Evolutionary conservation across 2,888 invertebrate genomes (phyloP).

Genomic region (Troilus luridus): DNA sequence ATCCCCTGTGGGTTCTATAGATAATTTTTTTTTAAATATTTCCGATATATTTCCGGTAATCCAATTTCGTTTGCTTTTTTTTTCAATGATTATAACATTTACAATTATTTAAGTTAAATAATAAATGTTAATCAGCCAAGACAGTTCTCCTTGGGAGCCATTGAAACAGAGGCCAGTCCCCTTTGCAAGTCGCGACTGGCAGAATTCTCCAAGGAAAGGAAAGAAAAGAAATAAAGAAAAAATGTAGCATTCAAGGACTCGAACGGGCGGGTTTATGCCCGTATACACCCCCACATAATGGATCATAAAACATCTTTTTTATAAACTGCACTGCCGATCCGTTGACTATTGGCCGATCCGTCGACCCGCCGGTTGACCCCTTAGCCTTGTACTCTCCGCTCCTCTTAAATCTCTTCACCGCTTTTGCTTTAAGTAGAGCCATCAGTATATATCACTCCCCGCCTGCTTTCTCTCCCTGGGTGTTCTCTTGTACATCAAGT

Average conservation of each 20-base stretch:
- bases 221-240: not conserved
- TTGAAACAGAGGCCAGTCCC: constrained; percentile 5
- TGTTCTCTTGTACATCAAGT: not conserved
- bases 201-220: constrained; percentile 30
- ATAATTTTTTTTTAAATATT: too few relatives aligned
- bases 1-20: too few relatives aligned
- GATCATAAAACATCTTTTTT: constrained; percentile 45
- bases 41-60: too few relatives aligned
- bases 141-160: not conserved
- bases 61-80: too few relatives aligned
- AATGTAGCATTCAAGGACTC: constrained; percentile 12
- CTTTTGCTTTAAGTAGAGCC: not conserved
- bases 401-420: not conserved
- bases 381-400: not conserved
- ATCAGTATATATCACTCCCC: not conserved
- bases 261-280: constrained; percentile 12
- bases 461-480: not conserved
- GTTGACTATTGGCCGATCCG: not conserved
- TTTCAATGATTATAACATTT: too few relatives aligned
- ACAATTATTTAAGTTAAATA: not conserved
- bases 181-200: constrained; percentile 9
- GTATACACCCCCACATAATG: not conserved
- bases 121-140: not conserved
- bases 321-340: not conserved
- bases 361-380: not conserved